Percentiles rank a stretch among this genome's conserved stretches.
Conservation (phyloP, 2,113 vertebrate species). For the Epinephelus moara region DNA sequence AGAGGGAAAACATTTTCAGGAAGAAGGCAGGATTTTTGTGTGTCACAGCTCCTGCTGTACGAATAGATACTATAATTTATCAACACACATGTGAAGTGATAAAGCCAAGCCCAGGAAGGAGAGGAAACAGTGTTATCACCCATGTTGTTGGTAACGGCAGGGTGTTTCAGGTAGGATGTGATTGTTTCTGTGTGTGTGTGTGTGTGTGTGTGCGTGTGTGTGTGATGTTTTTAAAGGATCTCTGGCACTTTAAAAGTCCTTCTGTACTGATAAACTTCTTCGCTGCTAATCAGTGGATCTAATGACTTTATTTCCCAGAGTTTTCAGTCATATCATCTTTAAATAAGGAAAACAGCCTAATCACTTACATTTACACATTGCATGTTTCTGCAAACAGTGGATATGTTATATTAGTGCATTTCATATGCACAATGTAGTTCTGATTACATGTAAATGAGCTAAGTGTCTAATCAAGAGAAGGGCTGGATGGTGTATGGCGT, state of each 20-base stretch:
- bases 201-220: conserved; percentile 12
- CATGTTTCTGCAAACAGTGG: too few species aligned
- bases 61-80: conserved; percentile 74
- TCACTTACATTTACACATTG: too few species aligned
- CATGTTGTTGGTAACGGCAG: conserved; percentile 41
- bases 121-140: conserved; percentile 65
- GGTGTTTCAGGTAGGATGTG: conserved; percentile 54
- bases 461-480: too few species aligned
- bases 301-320: not conserved
- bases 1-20: conserved; percentile 78
- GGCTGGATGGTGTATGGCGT: too few species aligned
- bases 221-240: conserved; percentile 46
- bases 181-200: conserved; percentile 38
- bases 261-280: conserved; percentile 21
- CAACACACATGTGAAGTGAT: conserved; percentile 70
- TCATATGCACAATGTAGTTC: too few species aligned
- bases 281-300: not conserved
- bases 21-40: conserved; percentile 65
- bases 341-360: not conserved
- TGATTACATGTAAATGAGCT: too few species aligned
- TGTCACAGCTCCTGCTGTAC: conserved; percentile 64
- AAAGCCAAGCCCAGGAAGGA: conserved; percentile 53
- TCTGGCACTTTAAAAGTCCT: not conserved
- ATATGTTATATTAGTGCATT: too few species aligned
- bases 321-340: not conserved